These are phyloP conservation scores for Numenius phaeopus DNA, from an alignment of 2,797 vertebrate genomes.

Conservation along the genomic window DNA sequence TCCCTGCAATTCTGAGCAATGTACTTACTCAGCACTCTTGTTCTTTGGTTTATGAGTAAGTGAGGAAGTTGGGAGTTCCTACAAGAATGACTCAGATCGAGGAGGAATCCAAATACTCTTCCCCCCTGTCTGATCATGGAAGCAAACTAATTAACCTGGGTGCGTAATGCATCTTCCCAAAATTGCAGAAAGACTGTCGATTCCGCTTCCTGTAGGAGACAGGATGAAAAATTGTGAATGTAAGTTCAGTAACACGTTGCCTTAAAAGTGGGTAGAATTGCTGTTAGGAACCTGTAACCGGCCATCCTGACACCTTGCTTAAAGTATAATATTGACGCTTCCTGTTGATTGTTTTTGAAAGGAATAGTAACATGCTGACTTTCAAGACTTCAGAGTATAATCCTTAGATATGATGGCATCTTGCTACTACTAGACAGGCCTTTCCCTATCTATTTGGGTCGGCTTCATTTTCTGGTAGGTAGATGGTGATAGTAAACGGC, in stretches of 20 bases:
- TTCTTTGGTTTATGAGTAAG: neutral
- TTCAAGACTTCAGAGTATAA: neutral
- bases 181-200: neutral
- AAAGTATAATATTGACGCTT: neutral
- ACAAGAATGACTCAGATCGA: neutral
- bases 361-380: neutral
- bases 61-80: slow-evolving; percentile 44
- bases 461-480: neutral
- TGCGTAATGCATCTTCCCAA: neutral
- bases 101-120: neutral
- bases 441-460: neutral
- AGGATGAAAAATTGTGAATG: neutral
- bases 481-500: neutral
- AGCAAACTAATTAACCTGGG: neutral
- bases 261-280: neutral
- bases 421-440: neutral
- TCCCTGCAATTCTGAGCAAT: neutral
- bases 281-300: neutral
- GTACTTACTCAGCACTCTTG: slow-evolving; percentile 3
- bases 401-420: neutral
- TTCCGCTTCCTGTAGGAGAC: neutral
- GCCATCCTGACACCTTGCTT: neutral
- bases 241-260: neutral
- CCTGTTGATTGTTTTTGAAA: neutral
- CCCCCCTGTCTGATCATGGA: neutral